A percentile compares a stretch with the other conserved stretches of the same genome.
phyloP scores from a whole-genome alignment of 2,888 invertebrate species.

The Protonemura montana region DNA sequence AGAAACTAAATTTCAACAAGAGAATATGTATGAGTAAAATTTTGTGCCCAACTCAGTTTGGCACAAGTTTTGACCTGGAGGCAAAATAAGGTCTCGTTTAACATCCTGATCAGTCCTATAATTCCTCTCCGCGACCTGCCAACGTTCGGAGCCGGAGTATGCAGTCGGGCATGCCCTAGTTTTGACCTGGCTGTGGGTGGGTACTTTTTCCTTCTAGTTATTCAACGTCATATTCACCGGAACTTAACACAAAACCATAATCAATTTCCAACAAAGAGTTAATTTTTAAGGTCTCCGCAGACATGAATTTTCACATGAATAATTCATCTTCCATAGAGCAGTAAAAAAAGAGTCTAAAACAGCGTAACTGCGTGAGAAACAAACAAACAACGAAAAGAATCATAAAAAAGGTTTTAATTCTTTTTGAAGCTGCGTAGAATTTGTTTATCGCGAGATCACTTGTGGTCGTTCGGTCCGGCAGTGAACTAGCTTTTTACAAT shows the following conservation, averaged over 20 bases:
- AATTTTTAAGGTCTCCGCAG: background rate
- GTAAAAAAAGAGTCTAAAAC: background rate
- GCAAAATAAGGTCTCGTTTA: background rate
- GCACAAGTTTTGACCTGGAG: background rate
- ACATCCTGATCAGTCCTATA: background rate
- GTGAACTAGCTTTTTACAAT: background rate
- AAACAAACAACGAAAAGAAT: background rate
- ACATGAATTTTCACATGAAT: background rate
- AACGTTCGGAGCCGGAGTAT: too few relatives aligned
- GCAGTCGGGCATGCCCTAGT: background rate
- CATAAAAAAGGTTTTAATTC: background rate
- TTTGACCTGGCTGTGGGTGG: background rate
- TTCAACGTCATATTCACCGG: background rate
- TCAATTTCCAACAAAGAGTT: background rate
- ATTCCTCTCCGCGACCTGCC: too few relatives aligned
- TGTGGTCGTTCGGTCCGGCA: background rate
- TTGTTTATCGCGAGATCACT: background rate
- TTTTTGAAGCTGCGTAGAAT: background rate
- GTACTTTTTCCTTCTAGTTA: too few relatives aligned
- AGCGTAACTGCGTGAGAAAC: background rate
- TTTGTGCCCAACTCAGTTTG: background rate
- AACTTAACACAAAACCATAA: background rate
- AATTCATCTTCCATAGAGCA: background rate
- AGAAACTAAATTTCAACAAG: background rate
- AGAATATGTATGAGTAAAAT: background rate